Conservation (phyloP, 1,140 invertebrate genomes). For the Teleopsis dalmanni region DNA sequence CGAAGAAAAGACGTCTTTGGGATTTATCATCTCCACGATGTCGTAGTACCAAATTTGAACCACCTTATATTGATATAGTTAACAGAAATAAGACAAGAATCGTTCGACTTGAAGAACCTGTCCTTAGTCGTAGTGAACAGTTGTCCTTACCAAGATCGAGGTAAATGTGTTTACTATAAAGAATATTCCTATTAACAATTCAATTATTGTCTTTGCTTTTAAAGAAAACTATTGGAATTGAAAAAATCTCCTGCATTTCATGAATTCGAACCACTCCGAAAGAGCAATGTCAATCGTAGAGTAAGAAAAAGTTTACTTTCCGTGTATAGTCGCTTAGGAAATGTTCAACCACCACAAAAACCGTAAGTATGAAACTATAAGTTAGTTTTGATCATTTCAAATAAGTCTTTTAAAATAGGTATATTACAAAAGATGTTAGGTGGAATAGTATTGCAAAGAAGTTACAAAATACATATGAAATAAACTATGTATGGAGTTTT, state of each 20-base stretch:
- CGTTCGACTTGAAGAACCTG: constrained; percentile 15
- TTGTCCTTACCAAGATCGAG: constrained; percentile 23
- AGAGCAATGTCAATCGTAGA: constrained; percentile 26
- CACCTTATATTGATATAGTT: neutral
- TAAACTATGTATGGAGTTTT: neutral
- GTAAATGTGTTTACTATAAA: neutral
- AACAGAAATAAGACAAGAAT: constrained; percentile 19
- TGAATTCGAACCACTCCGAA: constrained; percentile 12
- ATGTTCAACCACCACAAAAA: constrained; percentile 18
- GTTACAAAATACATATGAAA: constrained; percentile 7
- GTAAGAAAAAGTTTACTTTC: constrained; percentile 32
- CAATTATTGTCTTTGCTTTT: too few relatives aligned
- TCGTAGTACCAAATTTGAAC: neutral
- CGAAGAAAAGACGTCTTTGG: constrained; percentile 20
- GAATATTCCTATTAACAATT: too few relatives aligned
- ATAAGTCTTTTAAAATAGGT: constrained; percentile 8
- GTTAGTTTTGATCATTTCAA: neutral
- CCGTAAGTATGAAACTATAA: constrained; percentile 16
- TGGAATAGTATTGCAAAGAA: constrained; percentile 8
- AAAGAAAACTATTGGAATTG: constrained; percentile 3
- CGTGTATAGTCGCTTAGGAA: constrained; percentile 31
- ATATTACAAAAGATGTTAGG: constrained; percentile 20
- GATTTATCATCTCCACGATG: constrained; percentile 21
- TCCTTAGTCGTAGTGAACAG: constrained; percentile 31
- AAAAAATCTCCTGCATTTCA: constrained; percentile 6